Percentiles rank a stretch among this genome's conserved stretches.
phyloP scores from a whole-genome alignment of 1,140 invertebrate species.

The Aphidius ervi region DNA sequence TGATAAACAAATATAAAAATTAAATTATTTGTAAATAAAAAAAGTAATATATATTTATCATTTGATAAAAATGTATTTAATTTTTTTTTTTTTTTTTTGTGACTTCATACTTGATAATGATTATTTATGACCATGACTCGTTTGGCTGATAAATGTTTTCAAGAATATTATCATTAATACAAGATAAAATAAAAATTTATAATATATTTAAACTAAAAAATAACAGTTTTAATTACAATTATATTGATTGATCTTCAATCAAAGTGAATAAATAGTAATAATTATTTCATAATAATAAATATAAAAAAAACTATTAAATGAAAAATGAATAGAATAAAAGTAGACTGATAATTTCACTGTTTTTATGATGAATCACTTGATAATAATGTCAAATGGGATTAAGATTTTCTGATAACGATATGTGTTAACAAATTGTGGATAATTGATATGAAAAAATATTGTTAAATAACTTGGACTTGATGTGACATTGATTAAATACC shows the following conservation, averaged over 20 bases:
- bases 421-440: slow-evolving; percentile 5
- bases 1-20: slow-evolving; percentile 1
- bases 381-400: slow-evolving; percentile 16
- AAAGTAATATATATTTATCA: neutral
- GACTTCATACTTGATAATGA: no score
- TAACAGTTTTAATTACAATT: no score
- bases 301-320: no score
- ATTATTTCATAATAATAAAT: no score
- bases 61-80: slow-evolving; percentile 11
- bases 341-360: neutral
- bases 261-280: no score
- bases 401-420: neutral
- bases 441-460: neutral
- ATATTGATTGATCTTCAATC: no score
- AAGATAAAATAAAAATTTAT: no score
- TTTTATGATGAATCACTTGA: neutral
- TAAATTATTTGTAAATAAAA: neutral
- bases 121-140: no score
- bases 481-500: neutral
- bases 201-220: no score
- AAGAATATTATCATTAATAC: no score
- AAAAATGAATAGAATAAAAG: no score
- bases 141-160: no score
- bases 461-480: neutral
- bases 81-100: slow-evolving; percentile 1